These are phyloP conservation scores for Scophthalmus maximus DNA, from an alignment of 2,113 vertebrate species.

Conservation along the genomic window DNA sequence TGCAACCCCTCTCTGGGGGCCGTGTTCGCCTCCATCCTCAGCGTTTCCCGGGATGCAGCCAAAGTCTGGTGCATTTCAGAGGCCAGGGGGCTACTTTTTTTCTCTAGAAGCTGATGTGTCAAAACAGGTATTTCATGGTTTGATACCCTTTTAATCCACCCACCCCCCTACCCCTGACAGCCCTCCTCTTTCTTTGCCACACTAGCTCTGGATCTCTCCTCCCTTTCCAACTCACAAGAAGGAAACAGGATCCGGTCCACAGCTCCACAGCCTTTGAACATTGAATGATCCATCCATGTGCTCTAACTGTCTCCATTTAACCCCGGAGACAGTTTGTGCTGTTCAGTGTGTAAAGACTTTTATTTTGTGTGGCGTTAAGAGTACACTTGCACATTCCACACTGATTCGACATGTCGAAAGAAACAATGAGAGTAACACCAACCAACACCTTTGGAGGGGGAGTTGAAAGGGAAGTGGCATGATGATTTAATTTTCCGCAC, in stretches of 20 bases:
- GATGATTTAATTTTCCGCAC: slow-evolving; percentile 67
- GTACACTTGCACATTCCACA: background rate
- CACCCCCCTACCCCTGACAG: slow-evolving; percentile 55
- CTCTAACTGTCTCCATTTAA: background rate
- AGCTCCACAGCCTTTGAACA: background rate
- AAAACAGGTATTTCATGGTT: slow-evolving; percentile 84
- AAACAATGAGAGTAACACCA: background rate
- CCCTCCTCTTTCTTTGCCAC: slow-evolving; percentile 21
- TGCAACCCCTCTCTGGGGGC: slow-evolving; percentile 3
- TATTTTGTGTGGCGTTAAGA: background rate
- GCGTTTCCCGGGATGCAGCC: slow-evolving; percentile 32
- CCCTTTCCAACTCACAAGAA: slow-evolving; percentile 23
- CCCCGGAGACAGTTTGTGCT: background rate
- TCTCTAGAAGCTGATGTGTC: slow-evolving; percentile 73
- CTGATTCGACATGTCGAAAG: slow-evolving; percentile 6
- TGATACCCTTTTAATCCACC: slow-evolving; percentile 81
- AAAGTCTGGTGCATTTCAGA: slow-evolving; percentile 53
- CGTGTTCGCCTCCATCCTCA: slow-evolving; percentile 29
- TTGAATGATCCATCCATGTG: background rate
- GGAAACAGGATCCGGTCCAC: slow-evolving; percentile 2
- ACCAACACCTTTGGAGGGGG: background rate
- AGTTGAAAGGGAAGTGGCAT: slow-evolving; percentile 26
- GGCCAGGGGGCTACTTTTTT: slow-evolving; percentile 55
- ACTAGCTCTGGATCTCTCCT: slow-evolving; percentile 13
- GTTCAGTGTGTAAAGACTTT: background rate